Base-by-base conservation (phyloP, 2,113 vertebrate genomes). In the Benitochromis conjunctus region DNA sequence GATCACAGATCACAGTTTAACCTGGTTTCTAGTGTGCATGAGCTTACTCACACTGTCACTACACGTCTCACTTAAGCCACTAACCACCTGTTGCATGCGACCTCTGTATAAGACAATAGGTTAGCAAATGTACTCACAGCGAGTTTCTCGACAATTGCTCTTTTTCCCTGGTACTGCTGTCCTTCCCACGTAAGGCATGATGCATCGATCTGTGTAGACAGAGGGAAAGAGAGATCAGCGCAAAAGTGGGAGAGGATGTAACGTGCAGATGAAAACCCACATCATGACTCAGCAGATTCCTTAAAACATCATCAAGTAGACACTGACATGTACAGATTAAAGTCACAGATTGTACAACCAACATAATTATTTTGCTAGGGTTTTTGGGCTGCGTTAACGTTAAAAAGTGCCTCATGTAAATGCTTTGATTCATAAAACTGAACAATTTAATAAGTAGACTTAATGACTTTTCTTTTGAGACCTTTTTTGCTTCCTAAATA, bases 181-280 rank as follows among this genome's bases (percentile, higher is more conserved):
- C 98, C 99, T 96, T 99, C 98, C 98, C 98, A 99, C 5, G 98
- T 99, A 97, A 99, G 98, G 96, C 98, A 99, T 97, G 98, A 99
- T 4, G 97, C 93, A 82, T 99, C 98, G 79, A 98, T 99, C 98
- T 99, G 94, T 80, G 93, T 92, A 53, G 74, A 64, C 84, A 56
- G 41, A 83, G 19, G n/a, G 16, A 29, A 3, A n/a, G 18, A 13
- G n/a, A 12, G 24, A 78, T 54, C 29, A 55, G 74, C 34, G 13
- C 51, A 54, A 51, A 76, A 38, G 74, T 43, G 53, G 10, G 24
- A 54, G 10, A 51, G 16, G 56, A 80, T 82, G 19, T 29, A 46
- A 38, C 8, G 9, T 56, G 8, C 36, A 69, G 38, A 48, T 36
- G 41, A 53, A 77, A 54, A 29, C 4, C 4, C 26, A 31, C 38